Evolutionary conservation across 2,113 vertebrate species (phyloP).

Genomic region (Nibea coibor): DNA sequence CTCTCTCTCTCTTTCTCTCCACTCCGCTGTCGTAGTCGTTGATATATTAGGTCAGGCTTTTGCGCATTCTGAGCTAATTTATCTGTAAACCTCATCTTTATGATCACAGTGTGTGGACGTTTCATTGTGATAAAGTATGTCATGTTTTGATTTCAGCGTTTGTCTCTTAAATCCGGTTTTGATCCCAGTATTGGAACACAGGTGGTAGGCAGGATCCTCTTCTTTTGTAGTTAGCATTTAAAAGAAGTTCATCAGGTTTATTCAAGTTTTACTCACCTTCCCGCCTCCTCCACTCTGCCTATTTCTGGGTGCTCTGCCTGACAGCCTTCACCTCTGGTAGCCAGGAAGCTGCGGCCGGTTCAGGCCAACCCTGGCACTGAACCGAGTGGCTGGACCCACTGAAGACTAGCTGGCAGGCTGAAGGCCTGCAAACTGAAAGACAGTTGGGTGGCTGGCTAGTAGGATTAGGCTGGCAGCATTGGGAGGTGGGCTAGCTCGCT

Average conservation of each 20-base stretch:
- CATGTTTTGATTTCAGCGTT: no score
- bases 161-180: no score
- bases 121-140: no score
- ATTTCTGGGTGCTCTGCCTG: slow-evolving; percentile 8
- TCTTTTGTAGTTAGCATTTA: no score
- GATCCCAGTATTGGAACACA: no score
- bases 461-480: slow-evolving; percentile 49
- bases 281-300: slow-evolving; percentile 5
- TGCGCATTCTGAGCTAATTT: not conserved
- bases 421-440: slow-evolving; percentile 19
- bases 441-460: slow-evolving; percentile 35
- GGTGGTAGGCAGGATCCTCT: no score
- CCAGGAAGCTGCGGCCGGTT: slow-evolving; percentile 10
- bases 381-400: slow-evolving; percentile 20
- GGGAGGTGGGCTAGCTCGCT: slow-evolving; percentile 38
- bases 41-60: not conserved
- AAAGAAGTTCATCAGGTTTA: no score
- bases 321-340: slow-evolving; percentile 13
- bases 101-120: not conserved
- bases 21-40: not conserved
- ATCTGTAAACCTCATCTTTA: not conserved
- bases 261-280: not conserved
- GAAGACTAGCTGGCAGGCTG: slow-evolving; percentile 28
- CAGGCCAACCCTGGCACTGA: slow-evolving; percentile 20
- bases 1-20: not conserved